Conservation (phyloP, 1,140 invertebrate species). For the Conopomorpha cramerella region DNA sequence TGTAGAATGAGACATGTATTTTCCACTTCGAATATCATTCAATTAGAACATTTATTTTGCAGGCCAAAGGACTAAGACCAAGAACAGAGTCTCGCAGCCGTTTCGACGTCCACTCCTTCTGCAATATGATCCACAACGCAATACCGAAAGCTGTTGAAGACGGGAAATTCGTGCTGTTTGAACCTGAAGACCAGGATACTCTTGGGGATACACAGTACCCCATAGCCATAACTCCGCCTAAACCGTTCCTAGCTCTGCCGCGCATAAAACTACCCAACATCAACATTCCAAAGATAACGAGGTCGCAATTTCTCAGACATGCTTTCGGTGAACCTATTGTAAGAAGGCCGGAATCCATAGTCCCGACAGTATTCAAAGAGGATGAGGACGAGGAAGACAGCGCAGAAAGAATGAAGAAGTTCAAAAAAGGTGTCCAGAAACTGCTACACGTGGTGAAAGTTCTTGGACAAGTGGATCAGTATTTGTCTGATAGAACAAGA, state of each 20-base stretch:
- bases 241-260: constrained; percentile 15
- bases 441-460: constrained; percentile 44
- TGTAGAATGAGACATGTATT: too few species aligned
- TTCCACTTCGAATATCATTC: too few species aligned
- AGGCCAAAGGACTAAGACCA: not conserved
- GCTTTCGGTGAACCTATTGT: constrained; percentile 8
- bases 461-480: constrained; percentile 36
- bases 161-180: constrained; percentile 24
- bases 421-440: constrained; percentile 44
- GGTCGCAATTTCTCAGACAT: constrained; percentile 19
- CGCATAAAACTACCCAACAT: constrained; percentile 22
- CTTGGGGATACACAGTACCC: constrained; percentile 20
- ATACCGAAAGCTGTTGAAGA: constrained; percentile 35
- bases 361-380: constrained; percentile 14
- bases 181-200: constrained; percentile 21
- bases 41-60: too few species aligned
- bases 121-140: constrained; percentile 30
- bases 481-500: constrained; percentile 39
- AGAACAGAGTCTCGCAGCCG: not conserved
- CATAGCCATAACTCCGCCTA: constrained; percentile 23
- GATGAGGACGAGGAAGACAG: constrained; percentile 30
- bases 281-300: constrained; percentile 21
- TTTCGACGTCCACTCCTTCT: constrained; percentile 31
- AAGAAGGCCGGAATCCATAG: constrained; percentile 20
- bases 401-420: constrained; percentile 41